Base-by-base conservation (phyloP, 2,888 invertebrate species). In the Ecliptopera silaceata region DNA sequence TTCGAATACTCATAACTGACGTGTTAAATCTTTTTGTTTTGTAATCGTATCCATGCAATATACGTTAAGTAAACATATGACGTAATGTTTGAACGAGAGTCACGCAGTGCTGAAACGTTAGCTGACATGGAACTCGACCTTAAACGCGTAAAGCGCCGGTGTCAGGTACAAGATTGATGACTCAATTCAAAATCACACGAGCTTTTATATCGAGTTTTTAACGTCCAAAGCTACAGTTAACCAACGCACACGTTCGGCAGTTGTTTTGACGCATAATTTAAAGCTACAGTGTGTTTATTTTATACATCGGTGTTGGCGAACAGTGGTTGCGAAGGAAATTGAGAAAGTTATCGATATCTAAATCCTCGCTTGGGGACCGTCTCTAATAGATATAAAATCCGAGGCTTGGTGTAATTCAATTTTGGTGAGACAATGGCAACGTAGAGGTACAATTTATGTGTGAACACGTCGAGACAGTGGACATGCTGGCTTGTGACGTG, bases 341-440 rank as follows among this genome's bases (percentile, higher is more conserved):
- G 88, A 86, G 85, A 86, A 89, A 86, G 86, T 88, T 89, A 88
- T 88, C 88, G 82, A 80, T 83, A 81, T 83, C 86, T 83, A 86
- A 88, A 88, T 84, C 88, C 84, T 79, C 72, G 73, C 83, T 81
- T 81, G 69, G 70, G 85, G 86, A 80, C 82, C 75, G 83, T 74
- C 80, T 82, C 80, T 85, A 86, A 88, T 87, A 88, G 85, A 88
- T 89, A 87, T 87, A 88, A 88, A 88, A 89, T 84, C 86, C 85
- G 78, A 77, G 70, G 78, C 73, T 84, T 78, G 74, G 88, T 82
- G 81, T 86, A 86, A 88, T 88, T 88, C 86, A 86, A 88, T 88
- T 88, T 84, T 74, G 74, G 75, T 75, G 74, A 68, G 76, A 70
- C 51, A 76, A 76, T 74, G 72, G 77, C 66, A 66, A 69, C 69